Conservation (phyloP, 2,113 vertebrate genomes). For the Lepus europaeus region DNA sequence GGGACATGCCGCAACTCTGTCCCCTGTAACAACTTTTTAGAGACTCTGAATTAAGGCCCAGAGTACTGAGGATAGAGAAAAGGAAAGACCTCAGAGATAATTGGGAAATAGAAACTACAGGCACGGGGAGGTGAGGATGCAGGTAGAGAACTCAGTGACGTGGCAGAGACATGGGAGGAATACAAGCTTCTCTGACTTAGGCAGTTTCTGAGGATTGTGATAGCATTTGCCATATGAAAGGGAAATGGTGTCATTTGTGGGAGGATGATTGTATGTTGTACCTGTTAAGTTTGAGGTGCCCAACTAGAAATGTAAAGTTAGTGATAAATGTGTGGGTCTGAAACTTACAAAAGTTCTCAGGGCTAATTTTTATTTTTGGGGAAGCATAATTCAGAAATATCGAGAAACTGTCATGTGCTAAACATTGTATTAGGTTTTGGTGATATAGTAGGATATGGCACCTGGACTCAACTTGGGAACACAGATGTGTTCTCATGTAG, state of each 20-base stretch:
- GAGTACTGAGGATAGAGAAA: not conserved
- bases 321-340: not conserved
- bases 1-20: no score
- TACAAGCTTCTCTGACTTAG: not conserved
- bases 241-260: not conserved
- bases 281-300: not conserved
- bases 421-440: not conserved
- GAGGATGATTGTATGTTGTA: not conserved
- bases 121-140: not conserved
- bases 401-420: not conserved
- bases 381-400: conserved; percentile 22
- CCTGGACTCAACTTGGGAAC: not conserved
- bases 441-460: not conserved
- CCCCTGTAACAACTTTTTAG: not conserved
- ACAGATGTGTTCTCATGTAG: not conserved
- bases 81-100: not conserved
- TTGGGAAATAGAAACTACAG: not conserved
- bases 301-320: conserved; percentile 34
- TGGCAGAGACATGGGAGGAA: not conserved
- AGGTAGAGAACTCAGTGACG: no score
- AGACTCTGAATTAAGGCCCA: not conserved
- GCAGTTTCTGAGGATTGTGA: not conserved
- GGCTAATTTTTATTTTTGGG: not conserved
- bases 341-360: conserved; percentile 11
- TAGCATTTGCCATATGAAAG: not conserved